Conservation (phyloP, 2,113 vertebrate species). For the Clarias gariepinus region DNA sequence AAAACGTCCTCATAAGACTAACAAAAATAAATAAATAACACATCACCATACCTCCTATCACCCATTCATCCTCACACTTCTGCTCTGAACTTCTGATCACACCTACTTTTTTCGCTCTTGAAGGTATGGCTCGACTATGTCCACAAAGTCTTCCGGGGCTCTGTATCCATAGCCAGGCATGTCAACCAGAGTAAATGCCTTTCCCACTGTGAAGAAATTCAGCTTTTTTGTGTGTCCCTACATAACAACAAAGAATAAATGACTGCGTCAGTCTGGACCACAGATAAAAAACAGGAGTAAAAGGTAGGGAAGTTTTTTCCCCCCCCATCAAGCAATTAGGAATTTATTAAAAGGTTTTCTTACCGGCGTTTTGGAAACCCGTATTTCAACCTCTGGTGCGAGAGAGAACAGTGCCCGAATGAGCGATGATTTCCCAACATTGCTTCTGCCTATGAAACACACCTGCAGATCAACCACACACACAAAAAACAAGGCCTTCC, state of each 20-base stretch:
- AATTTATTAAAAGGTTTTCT: constrained; percentile 52
- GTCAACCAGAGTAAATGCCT: constrained; percentile 87
- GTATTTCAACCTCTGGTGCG: constrained; percentile 86
- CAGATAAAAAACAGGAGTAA: not conserved
- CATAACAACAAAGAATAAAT: not conserved
- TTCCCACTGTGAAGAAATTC: constrained; percentile 93
- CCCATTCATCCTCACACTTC: not conserved
- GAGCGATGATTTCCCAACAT: constrained; percentile 93
- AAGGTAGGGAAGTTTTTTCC: not conserved
- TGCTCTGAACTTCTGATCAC: not conserved
- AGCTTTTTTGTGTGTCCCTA: constrained; percentile 97
- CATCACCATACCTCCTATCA: not conserved
- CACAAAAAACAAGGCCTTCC: not conserved
- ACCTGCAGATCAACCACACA: constrained; percentile 72
- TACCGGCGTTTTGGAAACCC: constrained; percentile 91
- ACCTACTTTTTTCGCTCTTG: constrained; percentile 82
- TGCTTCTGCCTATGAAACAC: constrained; percentile 94
- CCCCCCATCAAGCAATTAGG: not conserved
- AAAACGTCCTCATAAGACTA: constrained; percentile 90
- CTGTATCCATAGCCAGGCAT: constrained; percentile 94
- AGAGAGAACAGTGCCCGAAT: constrained; percentile 89
- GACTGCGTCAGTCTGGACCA: no score
- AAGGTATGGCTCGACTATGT: constrained; percentile 94
- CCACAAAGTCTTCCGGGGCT: constrained; percentile 86
- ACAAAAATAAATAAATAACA: constrained; percentile 26